Percentiles rank a stretch among this genome's conserved stretches.
Evolutionary conservation across 2,113 vertebrate species (phyloP).

Genomic region (Centropus bengalensis): DNA sequence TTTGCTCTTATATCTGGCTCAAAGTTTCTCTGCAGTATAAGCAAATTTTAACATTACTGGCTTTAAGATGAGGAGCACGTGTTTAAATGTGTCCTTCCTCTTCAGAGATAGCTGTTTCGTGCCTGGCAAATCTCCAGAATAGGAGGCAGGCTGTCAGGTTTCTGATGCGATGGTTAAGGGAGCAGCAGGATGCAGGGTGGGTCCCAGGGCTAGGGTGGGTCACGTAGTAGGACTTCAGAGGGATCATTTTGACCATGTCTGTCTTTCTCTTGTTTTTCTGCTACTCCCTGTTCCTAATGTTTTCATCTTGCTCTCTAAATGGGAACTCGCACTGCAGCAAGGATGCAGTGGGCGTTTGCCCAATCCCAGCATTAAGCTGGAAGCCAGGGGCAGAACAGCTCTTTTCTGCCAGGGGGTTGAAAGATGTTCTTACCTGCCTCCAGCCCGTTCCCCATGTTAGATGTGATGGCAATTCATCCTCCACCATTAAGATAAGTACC

Average conservation of each 20-base stretch:
- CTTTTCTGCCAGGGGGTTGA: not conserved
- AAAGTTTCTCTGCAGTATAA: not conserved
- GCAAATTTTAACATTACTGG: not conserved
- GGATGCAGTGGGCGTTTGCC: not conserved
- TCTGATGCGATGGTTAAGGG: not conserved
- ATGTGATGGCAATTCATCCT: not conserved
- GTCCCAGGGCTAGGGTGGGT: not conserved
- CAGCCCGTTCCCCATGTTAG: not conserved
- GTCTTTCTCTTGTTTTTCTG: not conserved
- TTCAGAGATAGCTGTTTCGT: not conserved
- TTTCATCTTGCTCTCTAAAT: not conserved
- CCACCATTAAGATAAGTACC: not conserved
- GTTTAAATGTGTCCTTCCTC: not conserved
- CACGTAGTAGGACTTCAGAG: not conserved
- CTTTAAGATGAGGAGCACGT: not conserved
- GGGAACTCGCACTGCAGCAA: not conserved
- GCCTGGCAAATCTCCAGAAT: not conserved
- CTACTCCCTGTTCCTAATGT: not conserved
- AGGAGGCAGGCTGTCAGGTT: not conserved
- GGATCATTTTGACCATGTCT: fast-evolving
- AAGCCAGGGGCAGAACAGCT: not conserved
- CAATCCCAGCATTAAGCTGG: not conserved
- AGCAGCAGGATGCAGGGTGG: not conserved
- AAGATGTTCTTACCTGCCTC: not conserved
- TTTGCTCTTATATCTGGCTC: not conserved